Evolutionary conservation across 1,140 invertebrate species (phyloP).

Genomic region (Drosophila navojoa): DNA sequence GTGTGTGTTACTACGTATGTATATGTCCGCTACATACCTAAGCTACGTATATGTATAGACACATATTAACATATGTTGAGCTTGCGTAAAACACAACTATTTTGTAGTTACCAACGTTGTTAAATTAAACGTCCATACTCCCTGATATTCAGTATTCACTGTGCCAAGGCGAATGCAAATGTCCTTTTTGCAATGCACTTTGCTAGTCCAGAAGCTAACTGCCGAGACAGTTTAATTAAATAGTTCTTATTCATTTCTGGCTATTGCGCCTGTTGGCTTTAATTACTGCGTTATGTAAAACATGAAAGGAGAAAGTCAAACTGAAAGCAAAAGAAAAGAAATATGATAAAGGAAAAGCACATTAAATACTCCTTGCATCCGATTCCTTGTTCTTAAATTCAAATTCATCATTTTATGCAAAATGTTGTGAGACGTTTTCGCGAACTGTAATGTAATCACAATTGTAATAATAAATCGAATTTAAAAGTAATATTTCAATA

Average conservation of each 20-base stretch:
- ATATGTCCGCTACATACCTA: slow-evolving; percentile 39
- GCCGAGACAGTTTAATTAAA: slow-evolving; percentile 40
- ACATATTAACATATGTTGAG: slow-evolving; percentile 2
- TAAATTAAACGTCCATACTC: slow-evolving; percentile 62
- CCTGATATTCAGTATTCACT: slow-evolving; percentile 1
- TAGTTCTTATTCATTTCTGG: slow-evolving; percentile 60
- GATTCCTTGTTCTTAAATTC: not conserved
- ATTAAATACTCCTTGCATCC: not conserved
- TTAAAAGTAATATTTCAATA: too few species aligned
- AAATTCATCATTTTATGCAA: too few species aligned
- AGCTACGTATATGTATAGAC: slow-evolving; percentile 1
- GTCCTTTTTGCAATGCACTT: slow-evolving; percentile 10
- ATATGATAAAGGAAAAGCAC: not conserved
- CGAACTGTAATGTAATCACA: too few species aligned
- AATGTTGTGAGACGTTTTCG: too few species aligned
- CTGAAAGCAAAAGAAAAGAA: not conserved
- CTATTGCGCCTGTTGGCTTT: slow-evolving; percentile 53
- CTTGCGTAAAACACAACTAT: slow-evolving; percentile 50
- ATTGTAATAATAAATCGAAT: too few species aligned
- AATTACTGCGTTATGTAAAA: slow-evolving; percentile 39
- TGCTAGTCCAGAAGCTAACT: not conserved
- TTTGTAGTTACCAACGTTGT: slow-evolving; percentile 76
- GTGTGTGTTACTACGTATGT: slow-evolving; percentile 63
- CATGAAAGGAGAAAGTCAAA: too few species aligned
- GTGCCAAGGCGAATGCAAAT: slow-evolving; percentile 5